These are phyloP conservation scores for Delia radicum DNA, from an alignment of 1,140 invertebrate species.

Conservation along the genomic window DNA sequence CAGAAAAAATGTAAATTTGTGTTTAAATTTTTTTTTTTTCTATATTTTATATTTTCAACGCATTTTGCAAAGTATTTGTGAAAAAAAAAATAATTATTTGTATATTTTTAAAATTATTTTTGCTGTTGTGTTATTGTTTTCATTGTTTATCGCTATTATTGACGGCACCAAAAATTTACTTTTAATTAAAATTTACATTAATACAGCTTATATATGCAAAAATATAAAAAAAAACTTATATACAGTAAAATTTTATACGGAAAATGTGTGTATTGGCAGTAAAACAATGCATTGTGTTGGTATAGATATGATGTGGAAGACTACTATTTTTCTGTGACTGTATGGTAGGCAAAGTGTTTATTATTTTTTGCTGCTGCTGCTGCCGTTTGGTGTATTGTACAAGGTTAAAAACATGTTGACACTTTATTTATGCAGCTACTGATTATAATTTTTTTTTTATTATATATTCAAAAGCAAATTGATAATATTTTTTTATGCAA, in stretches of 20 bases:
- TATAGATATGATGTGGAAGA: background rate
- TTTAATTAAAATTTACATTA: constrained; percentile 24
- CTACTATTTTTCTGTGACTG: background rate
- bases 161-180: constrained; percentile 20
- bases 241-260: background rate
- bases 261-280: background rate
- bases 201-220: background rate
- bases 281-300: background rate
- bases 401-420: constrained; percentile 4
- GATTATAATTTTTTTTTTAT: background rate
- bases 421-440: background rate
- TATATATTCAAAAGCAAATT: background rate
- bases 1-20: constrained; percentile 6
- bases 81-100: background rate
- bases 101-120: background rate
- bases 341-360: background rate
- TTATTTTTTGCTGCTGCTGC: background rate
- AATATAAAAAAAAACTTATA: background rate
- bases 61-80: background rate
- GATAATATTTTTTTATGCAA: background rate
- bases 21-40: background rate
- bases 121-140: background rate
- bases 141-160: constrained; percentile 1
- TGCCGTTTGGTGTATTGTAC: background rate
- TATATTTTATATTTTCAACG: constrained; percentile 11